phyloP scores from a whole-genome alignment of 1,140 invertebrate species.

The Aporrectodea caliginosa region DNA sequence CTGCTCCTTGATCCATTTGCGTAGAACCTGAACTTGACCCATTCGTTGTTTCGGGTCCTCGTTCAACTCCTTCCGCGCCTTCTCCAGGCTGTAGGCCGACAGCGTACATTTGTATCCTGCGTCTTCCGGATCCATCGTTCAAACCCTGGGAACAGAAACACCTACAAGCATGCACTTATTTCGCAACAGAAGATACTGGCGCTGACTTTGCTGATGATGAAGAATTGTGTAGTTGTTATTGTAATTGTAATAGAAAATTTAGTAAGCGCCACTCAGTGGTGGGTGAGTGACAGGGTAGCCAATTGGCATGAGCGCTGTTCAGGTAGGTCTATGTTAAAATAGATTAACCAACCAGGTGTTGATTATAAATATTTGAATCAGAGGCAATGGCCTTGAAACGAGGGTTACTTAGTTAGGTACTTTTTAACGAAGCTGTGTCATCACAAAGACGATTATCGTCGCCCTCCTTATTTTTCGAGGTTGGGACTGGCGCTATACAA shows the following conservation, averaged over 20 bases:
- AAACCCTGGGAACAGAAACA: too few relatives aligned
- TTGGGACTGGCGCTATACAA: too few relatives aligned
- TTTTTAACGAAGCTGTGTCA: too few relatives aligned
- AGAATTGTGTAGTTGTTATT: background rate
- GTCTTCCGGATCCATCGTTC: background rate
- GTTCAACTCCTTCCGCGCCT: conserved; percentile 9
- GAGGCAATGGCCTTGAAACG: too few relatives aligned
- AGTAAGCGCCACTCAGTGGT: background rate
- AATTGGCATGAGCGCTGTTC: background rate
- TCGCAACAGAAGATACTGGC: background rate
- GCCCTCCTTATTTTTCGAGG: too few relatives aligned
- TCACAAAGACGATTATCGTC: too few relatives aligned
- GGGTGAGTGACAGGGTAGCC: background rate
- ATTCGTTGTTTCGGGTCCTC: conserved; percentile 8
- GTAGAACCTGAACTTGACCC: background rate
- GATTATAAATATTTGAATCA: too few relatives aligned
- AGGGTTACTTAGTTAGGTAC: too few relatives aligned
- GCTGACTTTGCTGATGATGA: background rate
- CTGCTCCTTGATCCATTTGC: conserved; percentile 8
- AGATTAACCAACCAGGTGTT: too few relatives aligned
- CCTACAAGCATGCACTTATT: too few relatives aligned
- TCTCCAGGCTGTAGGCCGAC: background rate
- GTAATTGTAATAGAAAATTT: background rate
- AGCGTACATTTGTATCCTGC: background rate
- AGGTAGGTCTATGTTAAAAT: too few relatives aligned